Conservation (phyloP, 2,888 invertebrate genomes). For the Bursaphelenchus okinawaensis region DNA sequence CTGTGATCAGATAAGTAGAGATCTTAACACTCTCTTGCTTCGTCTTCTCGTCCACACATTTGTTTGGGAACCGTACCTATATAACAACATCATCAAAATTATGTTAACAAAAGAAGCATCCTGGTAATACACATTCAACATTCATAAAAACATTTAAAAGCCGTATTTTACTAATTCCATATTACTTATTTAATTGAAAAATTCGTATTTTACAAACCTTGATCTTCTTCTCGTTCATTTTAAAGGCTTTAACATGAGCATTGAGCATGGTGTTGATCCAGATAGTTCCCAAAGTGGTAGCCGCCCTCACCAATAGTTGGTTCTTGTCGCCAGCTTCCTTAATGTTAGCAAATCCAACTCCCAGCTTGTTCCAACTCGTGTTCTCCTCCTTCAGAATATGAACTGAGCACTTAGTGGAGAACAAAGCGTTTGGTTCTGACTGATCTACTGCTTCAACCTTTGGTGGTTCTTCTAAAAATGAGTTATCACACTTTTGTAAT, state of each 20-base stretch:
- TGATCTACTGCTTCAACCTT: slow-evolving; percentile 13
- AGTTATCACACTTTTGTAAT: no score
- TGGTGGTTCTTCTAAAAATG: slow-evolving; percentile 7
- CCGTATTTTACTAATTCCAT: no score
- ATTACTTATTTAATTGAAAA: no score
- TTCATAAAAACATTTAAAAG: no score
- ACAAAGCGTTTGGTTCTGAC: slow-evolving; percentile 12
- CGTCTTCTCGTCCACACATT: neutral
- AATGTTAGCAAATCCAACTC: slow-evolving; percentile 10
- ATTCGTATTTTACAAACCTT: no score
- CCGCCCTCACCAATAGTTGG: slow-evolving; percentile 12
- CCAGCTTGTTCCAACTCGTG: slow-evolving; percentile 8
- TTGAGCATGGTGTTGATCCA: slow-evolving; percentile 14
- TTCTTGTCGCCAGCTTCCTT: slow-evolving; percentile 7
- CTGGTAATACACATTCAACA: no score
- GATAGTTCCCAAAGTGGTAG: slow-evolving; percentile 12
- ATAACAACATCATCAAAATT: no score
- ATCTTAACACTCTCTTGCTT: neutral
- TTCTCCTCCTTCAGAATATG: neutral
- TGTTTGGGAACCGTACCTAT: neutral
- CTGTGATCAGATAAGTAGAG: neutral
- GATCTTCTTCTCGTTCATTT: slow-evolving; percentile 2
- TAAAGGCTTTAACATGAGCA: slow-evolving; percentile 7
- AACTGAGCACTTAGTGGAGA: neutral
- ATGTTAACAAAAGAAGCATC: no score